phyloP scores from a whole-genome alignment of 2,888 invertebrate species.

The Oegoconia quadripuncta region DNA sequence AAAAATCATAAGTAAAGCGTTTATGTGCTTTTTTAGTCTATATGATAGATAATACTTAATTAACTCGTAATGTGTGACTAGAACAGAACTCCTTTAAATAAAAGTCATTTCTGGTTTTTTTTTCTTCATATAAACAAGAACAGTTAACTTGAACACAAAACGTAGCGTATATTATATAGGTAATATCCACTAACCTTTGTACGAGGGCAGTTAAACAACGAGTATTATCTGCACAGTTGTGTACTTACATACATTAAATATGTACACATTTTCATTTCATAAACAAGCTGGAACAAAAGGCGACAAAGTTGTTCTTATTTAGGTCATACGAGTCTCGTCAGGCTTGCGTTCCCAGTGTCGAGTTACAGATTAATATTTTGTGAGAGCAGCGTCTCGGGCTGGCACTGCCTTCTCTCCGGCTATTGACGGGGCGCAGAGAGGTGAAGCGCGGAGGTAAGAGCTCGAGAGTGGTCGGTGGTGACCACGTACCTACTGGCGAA shows the following conservation, averaged over 20 bases:
- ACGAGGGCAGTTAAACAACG: not conserved
- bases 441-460: slow-evolving; percentile 21
- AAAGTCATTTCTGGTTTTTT: no score
- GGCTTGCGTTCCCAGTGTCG: slow-evolving; percentile 41
- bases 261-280: slow-evolving; percentile 36
- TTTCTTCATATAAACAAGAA: no score
- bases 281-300: slow-evolving; percentile 56
- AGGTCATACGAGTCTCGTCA: slow-evolving; percentile 46
- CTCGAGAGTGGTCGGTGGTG: slow-evolving; percentile 20
- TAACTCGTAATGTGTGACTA: no score
- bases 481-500: slow-evolving; percentile 24
- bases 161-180: no score
- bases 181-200: not conserved
- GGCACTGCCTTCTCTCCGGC: slow-evolving; percentile 16
- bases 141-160: no score
- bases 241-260: not conserved
- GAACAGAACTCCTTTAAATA: no score
- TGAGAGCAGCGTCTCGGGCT: slow-evolving; percentile 27
- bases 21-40: no score
- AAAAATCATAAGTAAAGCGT: no score
- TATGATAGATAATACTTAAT: no score
- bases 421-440: slow-evolving; percentile 27
- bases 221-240: not conserved
- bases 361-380: slow-evolving; percentile 58
- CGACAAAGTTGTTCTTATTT: slow-evolving; percentile 53